Conservation (phyloP, 2,888 invertebrate species). For the Mamestra brassicae region DNA sequence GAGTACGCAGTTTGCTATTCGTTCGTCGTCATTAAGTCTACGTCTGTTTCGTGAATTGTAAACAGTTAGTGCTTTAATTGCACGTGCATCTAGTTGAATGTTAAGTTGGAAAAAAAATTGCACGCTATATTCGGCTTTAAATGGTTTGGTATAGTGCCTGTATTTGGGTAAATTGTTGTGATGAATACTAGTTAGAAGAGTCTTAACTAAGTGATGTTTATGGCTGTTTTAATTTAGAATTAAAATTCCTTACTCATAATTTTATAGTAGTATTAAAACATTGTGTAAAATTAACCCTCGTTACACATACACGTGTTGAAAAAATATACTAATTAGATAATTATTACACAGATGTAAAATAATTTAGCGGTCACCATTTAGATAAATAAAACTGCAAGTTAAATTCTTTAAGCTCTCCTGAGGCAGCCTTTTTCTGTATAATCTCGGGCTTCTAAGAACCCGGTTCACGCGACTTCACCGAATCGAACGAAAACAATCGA, state of each 20-base stretch:
- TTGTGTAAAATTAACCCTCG: not conserved
- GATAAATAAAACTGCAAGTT: constrained; percentile 19
- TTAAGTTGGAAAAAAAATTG: constrained; percentile 23
- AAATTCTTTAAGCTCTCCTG: not conserved
- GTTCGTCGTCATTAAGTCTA: constrained; percentile 52
- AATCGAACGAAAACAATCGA: constrained; percentile 71
- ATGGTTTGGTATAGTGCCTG: not conserved
- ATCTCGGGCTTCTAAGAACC: constrained; percentile 42
- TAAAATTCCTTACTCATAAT: not conserved
- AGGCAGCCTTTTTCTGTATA: constrained; percentile 24
- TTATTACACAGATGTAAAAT: not conserved
- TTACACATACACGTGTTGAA: not conserved
- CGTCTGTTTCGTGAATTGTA: constrained; percentile 60
- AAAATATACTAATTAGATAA: not conserved
- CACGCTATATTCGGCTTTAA: constrained; percentile 40
- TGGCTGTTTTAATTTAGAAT: constrained; percentile 24
- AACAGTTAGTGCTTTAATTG: constrained; percentile 59
- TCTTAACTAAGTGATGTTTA: constrained; percentile 12
- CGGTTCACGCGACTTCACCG: constrained; percentile 49
- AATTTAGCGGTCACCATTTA: constrained; percentile 5
- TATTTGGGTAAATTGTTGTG: constrained; percentile 1
- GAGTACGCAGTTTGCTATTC: constrained; percentile 59
- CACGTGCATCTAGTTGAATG: constrained; percentile 53
- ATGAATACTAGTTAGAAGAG: not conserved
- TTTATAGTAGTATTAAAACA: not conserved